Conservation (phyloP, 2,113 vertebrate genomes). For the Trichechus manatus region DNA sequence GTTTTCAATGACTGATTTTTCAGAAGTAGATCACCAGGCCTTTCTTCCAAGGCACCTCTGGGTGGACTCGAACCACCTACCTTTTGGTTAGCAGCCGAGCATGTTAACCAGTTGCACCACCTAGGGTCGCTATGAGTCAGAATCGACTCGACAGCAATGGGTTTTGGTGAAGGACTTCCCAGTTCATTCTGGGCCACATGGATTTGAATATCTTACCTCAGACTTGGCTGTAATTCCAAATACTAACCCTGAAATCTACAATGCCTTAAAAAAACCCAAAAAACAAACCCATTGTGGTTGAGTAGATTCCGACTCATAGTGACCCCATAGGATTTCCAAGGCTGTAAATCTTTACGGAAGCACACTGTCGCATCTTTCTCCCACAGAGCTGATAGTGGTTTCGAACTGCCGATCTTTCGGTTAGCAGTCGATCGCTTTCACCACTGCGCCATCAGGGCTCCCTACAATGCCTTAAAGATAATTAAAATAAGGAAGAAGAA, state of each 20-base stretch:
- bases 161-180: not conserved
- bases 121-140: not conserved
- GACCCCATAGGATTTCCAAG: no score
- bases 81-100: not conserved
- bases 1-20: not conserved
- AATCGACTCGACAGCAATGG: not conserved
- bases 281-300: no score
- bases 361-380: no score
- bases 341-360: no score
- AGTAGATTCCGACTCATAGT: no score
- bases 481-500: not conserved
- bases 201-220: not conserved
- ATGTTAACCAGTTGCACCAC: not conserved
- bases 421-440: no score
- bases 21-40: not conserved
- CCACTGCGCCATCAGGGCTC: no score
- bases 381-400: no score
- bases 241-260: not conserved
- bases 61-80: not conserved
- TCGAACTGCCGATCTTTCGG: no score
- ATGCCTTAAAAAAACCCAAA: not conserved
- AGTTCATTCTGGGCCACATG: not conserved
- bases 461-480: not conserved
- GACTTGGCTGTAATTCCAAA: not conserved
- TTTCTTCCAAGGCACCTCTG: not conserved